These are phyloP conservation scores for Eufriesea mexicana DNA, from an alignment of 1,140 invertebrate species.

Conservation along the genomic window DNA sequence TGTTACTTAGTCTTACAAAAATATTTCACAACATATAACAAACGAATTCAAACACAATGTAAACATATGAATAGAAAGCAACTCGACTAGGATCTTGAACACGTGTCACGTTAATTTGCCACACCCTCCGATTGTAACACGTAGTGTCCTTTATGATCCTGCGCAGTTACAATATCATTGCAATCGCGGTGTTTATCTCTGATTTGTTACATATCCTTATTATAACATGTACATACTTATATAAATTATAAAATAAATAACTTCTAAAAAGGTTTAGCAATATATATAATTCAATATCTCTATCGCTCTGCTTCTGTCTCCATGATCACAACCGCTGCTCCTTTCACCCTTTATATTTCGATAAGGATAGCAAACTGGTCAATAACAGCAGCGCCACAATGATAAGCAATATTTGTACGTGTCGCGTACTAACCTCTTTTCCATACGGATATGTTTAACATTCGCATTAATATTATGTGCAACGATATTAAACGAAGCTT, in stretches of 20 bases:
- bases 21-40: neutral
- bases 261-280: neutral
- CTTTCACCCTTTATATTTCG: slow-evolving; percentile 70
- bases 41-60: neutral
- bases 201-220: neutral
- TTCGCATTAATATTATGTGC: neutral
- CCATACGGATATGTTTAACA: neutral
- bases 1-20: neutral
- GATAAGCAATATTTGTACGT: slow-evolving; percentile 18
- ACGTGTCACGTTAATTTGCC: slow-evolving; percentile 44
- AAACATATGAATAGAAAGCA: neutral
- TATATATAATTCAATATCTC: neutral
- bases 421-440: slow-evolving; percentile 13
- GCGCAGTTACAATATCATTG: neutral
- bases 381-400: slow-evolving; percentile 47
- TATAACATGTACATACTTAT: neutral
- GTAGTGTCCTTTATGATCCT: neutral
- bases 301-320: neutral
- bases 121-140: slow-evolving; percentile 40
- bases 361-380: slow-evolving; percentile 57
- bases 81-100: neutral
- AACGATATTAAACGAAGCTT: neutral
- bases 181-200: neutral
- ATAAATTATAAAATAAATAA: neutral
- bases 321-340: neutral